Evolutionary conservation across 2,113 vertebrate genomes (phyloP).

Genomic region (Chlorodrepanis virens): DNA sequence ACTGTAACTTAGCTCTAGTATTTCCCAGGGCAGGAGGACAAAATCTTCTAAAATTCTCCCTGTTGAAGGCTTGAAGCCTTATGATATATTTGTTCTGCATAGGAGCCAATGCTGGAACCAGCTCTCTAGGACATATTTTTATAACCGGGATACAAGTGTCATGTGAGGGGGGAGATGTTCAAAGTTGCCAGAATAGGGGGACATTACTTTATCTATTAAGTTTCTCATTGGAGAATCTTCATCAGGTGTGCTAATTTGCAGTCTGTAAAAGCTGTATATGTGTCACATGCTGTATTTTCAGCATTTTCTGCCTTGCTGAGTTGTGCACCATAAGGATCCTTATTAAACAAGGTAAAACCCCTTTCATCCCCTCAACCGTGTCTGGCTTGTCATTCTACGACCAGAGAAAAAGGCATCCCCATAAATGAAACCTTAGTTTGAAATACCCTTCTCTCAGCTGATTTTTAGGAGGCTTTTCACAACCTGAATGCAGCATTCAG

Average conservation of each 20-base stretch:
- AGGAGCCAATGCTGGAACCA: background rate
- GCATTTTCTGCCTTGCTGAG: rapidly evolving
- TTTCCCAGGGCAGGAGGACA: background rate
- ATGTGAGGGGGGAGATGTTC: rapidly evolving
- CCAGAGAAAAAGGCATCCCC: background rate
- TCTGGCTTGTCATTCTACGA: background rate
- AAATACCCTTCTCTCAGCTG: background rate
- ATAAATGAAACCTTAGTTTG: background rate
- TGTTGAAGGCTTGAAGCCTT: background rate
- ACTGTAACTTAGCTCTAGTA: background rate
- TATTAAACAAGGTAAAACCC: background rate
- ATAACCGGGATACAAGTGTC: background rate
- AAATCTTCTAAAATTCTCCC: background rate
- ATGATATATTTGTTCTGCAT: too few species aligned
- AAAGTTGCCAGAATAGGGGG: background rate
- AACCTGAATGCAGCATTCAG: background rate
- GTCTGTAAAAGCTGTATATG: background rate
- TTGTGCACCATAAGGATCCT: background rate
- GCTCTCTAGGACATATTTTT: background rate
- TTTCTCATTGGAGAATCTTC: background rate
- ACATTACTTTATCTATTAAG: background rate
- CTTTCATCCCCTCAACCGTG: rapidly evolving
- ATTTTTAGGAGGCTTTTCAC: background rate
- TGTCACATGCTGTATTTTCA: rapidly evolving
- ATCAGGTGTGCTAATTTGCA: background rate